Percentiles rank a stretch among this genome's conserved stretches.
phyloP scores from a whole-genome alignment of 2,888 invertebrate genomes.

The Drosophila setosimentum region DNA sequence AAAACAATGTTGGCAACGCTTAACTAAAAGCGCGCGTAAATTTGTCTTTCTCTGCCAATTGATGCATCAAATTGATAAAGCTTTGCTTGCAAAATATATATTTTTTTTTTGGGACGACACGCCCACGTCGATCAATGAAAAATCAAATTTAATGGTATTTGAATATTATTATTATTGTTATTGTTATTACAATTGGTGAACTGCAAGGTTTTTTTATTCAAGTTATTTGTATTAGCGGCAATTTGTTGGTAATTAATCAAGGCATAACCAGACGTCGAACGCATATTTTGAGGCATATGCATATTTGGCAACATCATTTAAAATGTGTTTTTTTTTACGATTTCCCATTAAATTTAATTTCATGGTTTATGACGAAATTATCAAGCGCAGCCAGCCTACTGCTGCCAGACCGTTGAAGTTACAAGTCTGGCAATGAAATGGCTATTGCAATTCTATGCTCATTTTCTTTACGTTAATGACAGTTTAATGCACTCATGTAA shows the following conservation, averaged over 20 bases:
- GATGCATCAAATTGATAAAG: slow-evolving; percentile 46
- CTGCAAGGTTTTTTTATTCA: not conserved
- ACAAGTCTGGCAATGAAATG: slow-evolving; percentile 4
- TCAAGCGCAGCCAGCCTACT: not conserved
- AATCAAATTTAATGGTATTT: slow-evolving; percentile 1
- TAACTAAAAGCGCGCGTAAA: slow-evolving; percentile 57
- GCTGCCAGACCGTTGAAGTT: not conserved
- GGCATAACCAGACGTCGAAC: not conserved
- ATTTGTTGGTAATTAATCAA: not conserved
- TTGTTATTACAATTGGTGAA: not conserved
- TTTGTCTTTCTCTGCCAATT: slow-evolving; percentile 53
- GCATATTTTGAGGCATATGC: not conserved
- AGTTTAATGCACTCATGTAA: not conserved
- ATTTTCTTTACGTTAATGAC: not conserved
- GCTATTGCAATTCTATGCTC: not conserved
- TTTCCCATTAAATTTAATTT: not conserved
- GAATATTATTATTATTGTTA: not conserved
- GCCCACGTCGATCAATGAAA: slow-evolving; percentile 1
- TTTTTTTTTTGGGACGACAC: not conserved
- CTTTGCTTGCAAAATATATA: slow-evolving; percentile 26
- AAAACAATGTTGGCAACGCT: slow-evolving; percentile 44
- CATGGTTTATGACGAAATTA: not conserved
- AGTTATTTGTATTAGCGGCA: not conserved
- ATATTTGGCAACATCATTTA: not conserved
- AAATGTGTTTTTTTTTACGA: not conserved